A percentile compares a stretch with the other conserved stretches of the same genome.
phyloP scores from a whole-genome alignment of 2,888 invertebrate species.

The Lycia hirtaria region DNA sequence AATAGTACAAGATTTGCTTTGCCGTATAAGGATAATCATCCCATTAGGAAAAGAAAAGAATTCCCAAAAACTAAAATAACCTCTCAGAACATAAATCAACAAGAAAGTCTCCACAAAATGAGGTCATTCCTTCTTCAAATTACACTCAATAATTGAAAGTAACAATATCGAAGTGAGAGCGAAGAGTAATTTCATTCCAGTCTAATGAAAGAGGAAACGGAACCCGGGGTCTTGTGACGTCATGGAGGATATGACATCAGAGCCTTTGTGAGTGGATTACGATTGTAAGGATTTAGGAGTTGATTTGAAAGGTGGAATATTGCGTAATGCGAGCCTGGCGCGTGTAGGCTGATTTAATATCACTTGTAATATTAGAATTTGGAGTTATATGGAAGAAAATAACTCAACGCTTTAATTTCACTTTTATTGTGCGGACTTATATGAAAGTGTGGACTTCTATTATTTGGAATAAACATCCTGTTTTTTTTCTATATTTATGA shows the following conservation, averaged over 20 bases:
- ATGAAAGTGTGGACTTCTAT: no score
- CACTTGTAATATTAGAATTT: neutral
- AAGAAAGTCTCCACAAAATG: slow-evolving; percentile 1
- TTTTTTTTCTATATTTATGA: no score
- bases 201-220: slow-evolving; percentile 20
- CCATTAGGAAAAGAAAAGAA: no score
- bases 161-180: slow-evolving; percentile 16
- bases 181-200: slow-evolving; percentile 25
- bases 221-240: slow-evolving; percentile 18
- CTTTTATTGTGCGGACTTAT: no score
- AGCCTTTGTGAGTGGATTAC: slow-evolving; percentile 12
- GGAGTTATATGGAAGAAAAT: no score
- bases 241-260: slow-evolving; percentile 24
- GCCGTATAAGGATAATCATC: no score
- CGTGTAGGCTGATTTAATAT: neutral
- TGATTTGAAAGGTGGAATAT: slow-evolving; percentile 5
- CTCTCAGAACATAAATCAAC: neutral
- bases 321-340: neutral
- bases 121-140: slow-evolving; percentile 10
- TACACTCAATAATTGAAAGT: slow-evolving; percentile 17
- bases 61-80: no score
- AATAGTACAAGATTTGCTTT: no score
- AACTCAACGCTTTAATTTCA: no score
- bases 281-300: slow-evolving; percentile 18
- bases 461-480: no score